Evolutionary conservation across 2,797 vertebrate genomes (phyloP).

Genomic region (Poecile montanus): DNA sequence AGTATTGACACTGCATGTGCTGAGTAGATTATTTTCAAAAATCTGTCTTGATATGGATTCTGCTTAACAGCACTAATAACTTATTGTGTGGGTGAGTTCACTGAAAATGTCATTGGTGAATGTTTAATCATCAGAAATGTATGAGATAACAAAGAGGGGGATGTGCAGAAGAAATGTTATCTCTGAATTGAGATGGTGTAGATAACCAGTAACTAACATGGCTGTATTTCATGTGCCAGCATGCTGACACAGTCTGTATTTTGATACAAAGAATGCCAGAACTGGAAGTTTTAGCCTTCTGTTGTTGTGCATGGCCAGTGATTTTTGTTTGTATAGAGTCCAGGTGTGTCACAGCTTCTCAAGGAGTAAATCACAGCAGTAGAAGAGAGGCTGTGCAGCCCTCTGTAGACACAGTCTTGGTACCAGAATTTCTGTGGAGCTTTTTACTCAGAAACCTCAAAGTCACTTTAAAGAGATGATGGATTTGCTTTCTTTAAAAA

Average conservation of each 20-base stretch:
- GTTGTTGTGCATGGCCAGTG: not conserved
- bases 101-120: not conserved
- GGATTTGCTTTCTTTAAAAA: not conserved
- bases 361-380: not conserved
- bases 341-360: not conserved
- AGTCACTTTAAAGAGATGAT: not conserved
- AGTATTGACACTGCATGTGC: not conserved
- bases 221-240: not conserved
- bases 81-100: not conserved
- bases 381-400: not conserved
- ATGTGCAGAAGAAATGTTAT: not conserved
- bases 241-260: not conserved
- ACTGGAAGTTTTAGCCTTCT: not conserved
- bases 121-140: not conserved
- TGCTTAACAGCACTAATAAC: not conserved
- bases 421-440: not conserved
- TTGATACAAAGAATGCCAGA: not conserved
- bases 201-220: not conserved
- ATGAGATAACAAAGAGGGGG: not conserved
- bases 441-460: not conserved
- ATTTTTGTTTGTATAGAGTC: not conserved
- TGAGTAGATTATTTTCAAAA: not conserved
- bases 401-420: not conserved
- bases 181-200: not conserved
- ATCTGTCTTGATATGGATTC: not conserved